These are phyloP conservation scores for Eleginops maclovinus DNA, from an alignment of 2,113 vertebrate genomes.

Conservation along the genomic window DNA sequence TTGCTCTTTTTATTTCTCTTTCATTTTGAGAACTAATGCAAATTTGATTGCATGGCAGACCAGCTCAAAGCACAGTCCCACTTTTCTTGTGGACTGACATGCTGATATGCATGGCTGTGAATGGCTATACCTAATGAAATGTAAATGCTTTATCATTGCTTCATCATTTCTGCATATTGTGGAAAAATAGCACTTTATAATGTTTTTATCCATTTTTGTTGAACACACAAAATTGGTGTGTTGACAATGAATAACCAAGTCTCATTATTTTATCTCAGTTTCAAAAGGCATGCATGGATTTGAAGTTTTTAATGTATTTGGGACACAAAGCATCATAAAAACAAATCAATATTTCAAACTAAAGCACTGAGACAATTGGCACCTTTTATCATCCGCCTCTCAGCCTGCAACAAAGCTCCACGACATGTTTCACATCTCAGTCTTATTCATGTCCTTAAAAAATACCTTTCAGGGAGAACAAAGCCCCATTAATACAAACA, in stretches of 20 bases:
- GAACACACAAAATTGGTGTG: not conserved
- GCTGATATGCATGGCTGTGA: conserved; percentile 31
- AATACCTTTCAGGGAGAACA: not conserved
- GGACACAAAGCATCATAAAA: conserved; percentile 37
- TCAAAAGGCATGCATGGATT: conserved; percentile 14
- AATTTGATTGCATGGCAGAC: conserved; percentile 60
- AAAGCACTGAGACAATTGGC: conserved; percentile 19
- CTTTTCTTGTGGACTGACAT: conserved; percentile 40
- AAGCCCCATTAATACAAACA: not conserved
- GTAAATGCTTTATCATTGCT: conserved; percentile 10
- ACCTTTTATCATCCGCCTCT: conserved; percentile 22
- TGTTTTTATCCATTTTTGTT: conserved; percentile 15
- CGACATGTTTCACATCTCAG: conserved; percentile 32
- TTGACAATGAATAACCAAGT: not conserved
- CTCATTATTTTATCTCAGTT: conserved; percentile 21
- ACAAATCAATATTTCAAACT: conserved; percentile 43
- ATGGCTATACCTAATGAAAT: conserved; percentile 30
- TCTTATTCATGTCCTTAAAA: conserved; percentile 13
- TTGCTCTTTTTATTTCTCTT: conserved; percentile 59
- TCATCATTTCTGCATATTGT: conserved; percentile 28
- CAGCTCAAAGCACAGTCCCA: conserved; percentile 56
- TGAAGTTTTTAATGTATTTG: conserved; percentile 42
- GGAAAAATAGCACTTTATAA: conserved; percentile 12
- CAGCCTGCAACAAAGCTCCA: conserved; percentile 23
- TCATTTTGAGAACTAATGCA: conserved; percentile 50